Conservation (phyloP, 2,113 vertebrate genomes). For the Percopsis transmontana region DNA sequence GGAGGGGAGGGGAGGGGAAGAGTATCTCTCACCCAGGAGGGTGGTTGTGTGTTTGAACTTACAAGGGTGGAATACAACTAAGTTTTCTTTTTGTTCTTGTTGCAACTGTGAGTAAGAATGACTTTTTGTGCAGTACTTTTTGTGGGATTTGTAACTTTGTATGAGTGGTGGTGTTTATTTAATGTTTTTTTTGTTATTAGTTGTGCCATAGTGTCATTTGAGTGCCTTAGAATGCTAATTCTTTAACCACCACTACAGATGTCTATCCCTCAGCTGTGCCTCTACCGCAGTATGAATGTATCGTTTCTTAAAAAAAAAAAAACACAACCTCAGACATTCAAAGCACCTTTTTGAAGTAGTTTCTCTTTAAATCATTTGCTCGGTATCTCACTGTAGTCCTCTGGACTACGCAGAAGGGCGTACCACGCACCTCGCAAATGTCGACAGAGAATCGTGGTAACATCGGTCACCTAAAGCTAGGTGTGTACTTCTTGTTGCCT, state of each 20-base stretch:
- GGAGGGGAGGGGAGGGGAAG: conserved; percentile 24
- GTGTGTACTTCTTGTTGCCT: conserved; percentile 59
- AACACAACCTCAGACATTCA: conserved; percentile 65
- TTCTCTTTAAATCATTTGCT: conserved; percentile 7
- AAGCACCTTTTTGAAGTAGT: conserved; percentile 65
- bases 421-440: no score
- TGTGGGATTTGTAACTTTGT: conserved; percentile 51
- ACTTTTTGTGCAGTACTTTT: conserved; percentile 61
- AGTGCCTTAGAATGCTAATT: conserved; percentile 82
- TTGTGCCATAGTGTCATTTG: conserved; percentile 79
- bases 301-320: conserved; percentile 56
- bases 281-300: conserved; percentile 79
- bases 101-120: conserved; percentile 71
- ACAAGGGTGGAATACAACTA: conserved; percentile 48
- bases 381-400: no score
- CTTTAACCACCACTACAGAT: conserved; percentile 67
- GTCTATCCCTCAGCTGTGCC: conserved; percentile 74
- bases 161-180: conserved; percentile 47
- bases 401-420: no score
- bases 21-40: conserved; percentile 3
- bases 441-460: no score
- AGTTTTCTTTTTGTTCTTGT: conserved; percentile 43
- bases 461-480: not conserved
- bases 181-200: conserved; percentile 42
- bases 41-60: conserved; percentile 36